These are phyloP conservation scores for Uropsilus gracilis DNA, from an alignment of 2,113 vertebrate genomes.

Conservation along the genomic window DNA sequence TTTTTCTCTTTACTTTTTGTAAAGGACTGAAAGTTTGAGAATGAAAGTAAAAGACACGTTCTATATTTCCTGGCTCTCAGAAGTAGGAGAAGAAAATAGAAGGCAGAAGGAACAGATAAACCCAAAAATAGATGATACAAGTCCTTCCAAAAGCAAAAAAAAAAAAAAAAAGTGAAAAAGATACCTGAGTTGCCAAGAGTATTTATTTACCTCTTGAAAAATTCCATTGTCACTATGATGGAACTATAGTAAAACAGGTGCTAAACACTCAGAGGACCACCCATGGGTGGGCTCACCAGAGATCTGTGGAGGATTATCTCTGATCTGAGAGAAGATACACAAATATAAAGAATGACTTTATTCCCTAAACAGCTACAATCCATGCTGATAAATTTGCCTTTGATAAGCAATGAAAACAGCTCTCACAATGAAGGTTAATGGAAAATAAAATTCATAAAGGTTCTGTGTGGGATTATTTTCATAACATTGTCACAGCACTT, in stretches of 20 bases:
- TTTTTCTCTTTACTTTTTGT: constrained; percentile 69
- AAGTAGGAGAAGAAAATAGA: constrained; percentile 42
- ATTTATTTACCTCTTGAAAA: constrained; percentile 37
- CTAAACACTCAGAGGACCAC: not conserved
- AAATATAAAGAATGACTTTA: not conserved
- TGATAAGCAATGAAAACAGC: constrained; percentile 42
- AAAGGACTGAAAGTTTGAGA: constrained; percentile 63
- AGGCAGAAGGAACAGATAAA: constrained; percentile 45
- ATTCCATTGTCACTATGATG: constrained; percentile 2
- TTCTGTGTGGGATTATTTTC: constrained; percentile 57
- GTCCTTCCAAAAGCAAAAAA: not conserved
- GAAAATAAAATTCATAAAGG: constrained; percentile 59
- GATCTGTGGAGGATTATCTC: not conserved
- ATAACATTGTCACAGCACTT: constrained; percentile 28
- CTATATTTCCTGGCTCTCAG: not conserved
- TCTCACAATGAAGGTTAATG: constrained; percentile 42
- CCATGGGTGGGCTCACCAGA: not conserved
- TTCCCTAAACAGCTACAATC: not conserved
- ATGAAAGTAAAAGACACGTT: constrained; percentile 59
- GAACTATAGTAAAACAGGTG: not conserved
- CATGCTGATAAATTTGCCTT: constrained; percentile 10
- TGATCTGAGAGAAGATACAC: not conserved
- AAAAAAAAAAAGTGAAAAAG: not conserved
- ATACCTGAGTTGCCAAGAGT: constrained; percentile 41
- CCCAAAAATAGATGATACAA: not conserved